Conservation (phyloP, 1,140 invertebrate genomes). For the Drosophila hydei region DNA sequence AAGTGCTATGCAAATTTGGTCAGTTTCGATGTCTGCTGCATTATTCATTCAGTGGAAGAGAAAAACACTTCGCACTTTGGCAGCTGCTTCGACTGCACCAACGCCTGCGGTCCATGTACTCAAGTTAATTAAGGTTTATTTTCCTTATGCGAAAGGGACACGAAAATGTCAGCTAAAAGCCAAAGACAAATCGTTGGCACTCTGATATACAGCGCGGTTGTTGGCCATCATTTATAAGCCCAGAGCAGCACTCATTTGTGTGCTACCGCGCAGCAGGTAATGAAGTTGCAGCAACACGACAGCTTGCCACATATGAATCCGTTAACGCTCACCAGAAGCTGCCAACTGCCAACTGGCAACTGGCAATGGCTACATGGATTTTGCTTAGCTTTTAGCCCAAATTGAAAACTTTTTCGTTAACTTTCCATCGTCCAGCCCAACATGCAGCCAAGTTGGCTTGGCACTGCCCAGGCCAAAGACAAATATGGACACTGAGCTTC, state of each 20-base stretch:
- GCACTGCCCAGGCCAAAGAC: slow-evolving; percentile 36
- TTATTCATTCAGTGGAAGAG: slow-evolving; percentile 33
- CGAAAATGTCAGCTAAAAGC: slow-evolving; percentile 35
- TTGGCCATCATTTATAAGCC: slow-evolving; percentile 62
- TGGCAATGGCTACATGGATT: neutral
- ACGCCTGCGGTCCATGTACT: slow-evolving; percentile 44
- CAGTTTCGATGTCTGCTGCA: slow-evolving; percentile 21
- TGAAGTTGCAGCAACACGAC: slow-evolving; percentile 49
- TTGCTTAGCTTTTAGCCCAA: slow-evolving; percentile 61
- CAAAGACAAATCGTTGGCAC: slow-evolving; percentile 55
- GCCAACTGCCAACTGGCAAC: slow-evolving; percentile 1
- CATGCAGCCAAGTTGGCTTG: slow-evolving; percentile 41
- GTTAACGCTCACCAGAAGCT: slow-evolving; percentile 15
- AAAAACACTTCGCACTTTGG: slow-evolving; percentile 24
- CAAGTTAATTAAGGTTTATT: slow-evolving; percentile 76
- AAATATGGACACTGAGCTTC: slow-evolving; percentile 57
- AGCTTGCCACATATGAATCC: slow-evolving; percentile 45
- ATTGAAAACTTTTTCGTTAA: slow-evolving; percentile 59
- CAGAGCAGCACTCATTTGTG: slow-evolving; percentile 50
- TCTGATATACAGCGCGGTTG: slow-evolving; percentile 23
- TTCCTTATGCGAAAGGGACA: slow-evolving; percentile 36
- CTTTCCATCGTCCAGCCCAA: slow-evolving; percentile 11
- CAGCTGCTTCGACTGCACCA: slow-evolving; percentile 9
- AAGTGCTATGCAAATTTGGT: slow-evolving; percentile 41
- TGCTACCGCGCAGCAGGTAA: slow-evolving; percentile 61